Evolutionary conservation across 2,113 vertebrate genomes (phyloP), one percentile per base, ranked within the genome.

Genomic region (Calidris pugnax): DNA sequence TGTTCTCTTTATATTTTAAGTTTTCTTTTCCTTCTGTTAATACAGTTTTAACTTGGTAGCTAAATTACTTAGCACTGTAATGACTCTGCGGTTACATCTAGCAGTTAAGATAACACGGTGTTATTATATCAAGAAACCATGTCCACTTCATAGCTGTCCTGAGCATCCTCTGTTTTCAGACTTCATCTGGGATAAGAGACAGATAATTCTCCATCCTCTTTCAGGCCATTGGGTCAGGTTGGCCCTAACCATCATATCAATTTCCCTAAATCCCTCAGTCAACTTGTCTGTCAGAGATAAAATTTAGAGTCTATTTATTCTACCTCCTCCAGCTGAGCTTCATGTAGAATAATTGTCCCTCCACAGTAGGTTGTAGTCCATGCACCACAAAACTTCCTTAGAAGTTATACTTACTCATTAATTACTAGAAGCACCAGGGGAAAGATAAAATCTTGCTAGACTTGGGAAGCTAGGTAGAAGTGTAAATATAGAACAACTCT

Each of bases 301-400:
- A 85, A 93, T 93, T 87, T 89, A 85, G 24, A 81, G 37, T 48
- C 83, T 95, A n/a, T 94, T 90, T 94, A 82, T 84, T 75, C 47
- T 79, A 66, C 60, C 28, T 93, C 81, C 71, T 95, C 87, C 84
- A 91, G 41, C 48, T 95, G 47, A 69, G 37, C 55, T 87, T 82
- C 41, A 67, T 57, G 59, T 47, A 47, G 77, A 87, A 57, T 66
- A 87, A 71, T 37, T 94, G 62, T 80, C 47, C 41, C 37, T 63
- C 33, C 55, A 63, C 55, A 63, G 28, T 43, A 59, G 32, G 74
- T 47, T 91, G 47, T 39, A 55, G 66, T 62, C 62, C 50, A 63
- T 43, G 26, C 28, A 71, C 41, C 93, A 80, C 85, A 95, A 95
- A 94, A 89, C 77, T 94, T 89, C 62, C 24, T 93, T 79, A 67